Percentiles rank a stretch among this genome's conserved stretches.
These are phyloP conservation scores for Scomber japonicus DNA, from an alignment of 2,113 vertebrate genomes.

Conservation along the genomic window DNA sequence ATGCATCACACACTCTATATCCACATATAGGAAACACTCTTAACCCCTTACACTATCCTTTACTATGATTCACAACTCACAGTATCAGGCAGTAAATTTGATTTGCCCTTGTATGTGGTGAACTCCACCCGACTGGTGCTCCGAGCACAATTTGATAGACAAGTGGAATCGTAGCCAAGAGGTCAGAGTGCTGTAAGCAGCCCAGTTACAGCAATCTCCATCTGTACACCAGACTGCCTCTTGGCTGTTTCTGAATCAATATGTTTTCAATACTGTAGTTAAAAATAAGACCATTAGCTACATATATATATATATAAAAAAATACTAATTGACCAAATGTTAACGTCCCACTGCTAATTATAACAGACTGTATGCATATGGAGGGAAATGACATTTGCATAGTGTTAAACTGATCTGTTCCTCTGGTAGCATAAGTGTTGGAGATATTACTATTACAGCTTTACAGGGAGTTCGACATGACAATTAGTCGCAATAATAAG, in stretches of 20 bases:
- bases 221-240: neutral
- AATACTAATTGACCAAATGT: neutral
- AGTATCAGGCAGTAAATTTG: neutral
- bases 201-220: neutral
- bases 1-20: neutral
- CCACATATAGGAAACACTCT: neutral
- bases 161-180: neutral
- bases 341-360: neutral
- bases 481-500: constrained; percentile 1
- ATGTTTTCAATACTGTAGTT: neutral
- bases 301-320: neutral
- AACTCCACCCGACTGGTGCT: neutral
- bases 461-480: neutral
- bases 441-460: neutral
- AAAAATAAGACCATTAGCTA: neutral
- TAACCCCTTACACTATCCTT: neutral
- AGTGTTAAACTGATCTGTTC: neutral
- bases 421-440: neutral
- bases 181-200: constrained; percentile 13
- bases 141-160: constrained; percentile 11
- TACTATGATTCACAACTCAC: neutral
- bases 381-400: neutral
- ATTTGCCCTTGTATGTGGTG: constrained; percentile 1
- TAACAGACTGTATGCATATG: neutral
- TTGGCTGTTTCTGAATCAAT: neutral